phyloP scores from a whole-genome alignment of 2,888 invertebrate genomes.

The Drosophila neutralis region DNA sequence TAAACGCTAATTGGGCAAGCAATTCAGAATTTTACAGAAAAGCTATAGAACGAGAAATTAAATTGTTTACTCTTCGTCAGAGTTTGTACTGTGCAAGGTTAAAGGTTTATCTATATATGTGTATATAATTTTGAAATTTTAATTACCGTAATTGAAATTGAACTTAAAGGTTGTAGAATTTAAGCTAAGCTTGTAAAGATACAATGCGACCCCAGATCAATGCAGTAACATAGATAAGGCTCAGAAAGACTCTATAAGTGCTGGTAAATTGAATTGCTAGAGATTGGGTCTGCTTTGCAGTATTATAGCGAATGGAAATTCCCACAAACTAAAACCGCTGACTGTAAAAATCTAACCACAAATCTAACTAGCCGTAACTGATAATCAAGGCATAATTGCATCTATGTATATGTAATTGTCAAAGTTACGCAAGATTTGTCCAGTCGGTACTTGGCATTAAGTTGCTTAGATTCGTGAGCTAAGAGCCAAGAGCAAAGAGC shows the following conservation, averaged over 20 bases:
- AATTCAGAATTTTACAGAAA: background rate
- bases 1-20: conserved; percentile 13
- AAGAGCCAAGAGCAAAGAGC: background rate
- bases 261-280: background rate
- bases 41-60: background rate
- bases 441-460: conserved; percentile 6
- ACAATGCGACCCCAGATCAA: background rate
- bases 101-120: background rate
- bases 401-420: conserved; percentile 14
- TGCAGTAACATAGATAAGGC: background rate
- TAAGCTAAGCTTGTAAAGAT: background rate
- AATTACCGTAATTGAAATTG: background rate
- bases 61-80: background rate
- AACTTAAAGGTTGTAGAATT: background rate
- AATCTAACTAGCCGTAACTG: conserved; percentile 5
- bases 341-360: background rate
- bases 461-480: background rate
- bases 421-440: conserved; percentile 17
- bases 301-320: conserved; percentile 1
- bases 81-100: background rate
- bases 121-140: background rate
- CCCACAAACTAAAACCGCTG: background rate
- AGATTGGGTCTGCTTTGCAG: background rate
- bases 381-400: conserved; percentile 23
- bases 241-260: background rate